Evolutionary conservation across 2,888 invertebrate species (phyloP).

Genomic region (Scaeva pyrastri): DNA sequence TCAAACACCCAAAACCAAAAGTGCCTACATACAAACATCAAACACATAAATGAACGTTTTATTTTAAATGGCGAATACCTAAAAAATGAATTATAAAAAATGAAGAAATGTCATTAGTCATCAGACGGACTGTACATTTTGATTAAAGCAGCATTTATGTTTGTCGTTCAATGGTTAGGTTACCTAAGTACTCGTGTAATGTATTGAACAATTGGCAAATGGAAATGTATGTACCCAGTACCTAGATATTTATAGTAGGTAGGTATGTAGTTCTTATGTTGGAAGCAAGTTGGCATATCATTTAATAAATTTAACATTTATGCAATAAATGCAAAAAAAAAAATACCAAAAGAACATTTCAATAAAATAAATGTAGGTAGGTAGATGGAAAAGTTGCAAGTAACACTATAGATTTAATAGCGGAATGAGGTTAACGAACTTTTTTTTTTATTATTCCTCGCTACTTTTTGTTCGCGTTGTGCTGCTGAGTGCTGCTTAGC

Average conservation of each 20-base stretch:
- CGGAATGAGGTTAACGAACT: slow-evolving; percentile 80
- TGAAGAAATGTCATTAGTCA: slow-evolving; percentile 64
- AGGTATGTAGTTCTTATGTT: too few species aligned
- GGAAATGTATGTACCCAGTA: background rate
- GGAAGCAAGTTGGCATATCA: background rate
- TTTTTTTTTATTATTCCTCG: slow-evolving; percentile 73
- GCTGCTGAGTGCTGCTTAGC: slow-evolving; percentile 37
- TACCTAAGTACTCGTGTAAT: too few species aligned
- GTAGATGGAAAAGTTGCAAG: slow-evolving; percentile 72
- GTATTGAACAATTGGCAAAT: slow-evolving; percentile 2
- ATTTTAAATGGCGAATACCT: slow-evolving; percentile 44
- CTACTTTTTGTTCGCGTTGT: slow-evolving; percentile 62
- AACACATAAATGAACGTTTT: background rate
- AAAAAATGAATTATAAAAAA: slow-evolving; percentile 17
- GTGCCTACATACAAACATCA: slow-evolving; percentile 1
- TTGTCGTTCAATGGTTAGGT: slow-evolving; percentile 2
- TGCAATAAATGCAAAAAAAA: slow-evolving; percentile 52
- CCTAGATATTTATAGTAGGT: too few species aligned
- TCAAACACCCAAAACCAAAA: slow-evolving; percentile 37
- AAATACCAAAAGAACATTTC: slow-evolving; percentile 37
- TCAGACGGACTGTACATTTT: slow-evolving; percentile 63
- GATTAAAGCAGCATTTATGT: slow-evolving; percentile 33
- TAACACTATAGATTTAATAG: slow-evolving; percentile 72
- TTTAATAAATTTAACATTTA: slow-evolving; percentile 49
- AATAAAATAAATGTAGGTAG: slow-evolving; percentile 35